Conservation (phyloP, 1,140 invertebrate genomes). For the Cepaea nemoralis region DNA sequence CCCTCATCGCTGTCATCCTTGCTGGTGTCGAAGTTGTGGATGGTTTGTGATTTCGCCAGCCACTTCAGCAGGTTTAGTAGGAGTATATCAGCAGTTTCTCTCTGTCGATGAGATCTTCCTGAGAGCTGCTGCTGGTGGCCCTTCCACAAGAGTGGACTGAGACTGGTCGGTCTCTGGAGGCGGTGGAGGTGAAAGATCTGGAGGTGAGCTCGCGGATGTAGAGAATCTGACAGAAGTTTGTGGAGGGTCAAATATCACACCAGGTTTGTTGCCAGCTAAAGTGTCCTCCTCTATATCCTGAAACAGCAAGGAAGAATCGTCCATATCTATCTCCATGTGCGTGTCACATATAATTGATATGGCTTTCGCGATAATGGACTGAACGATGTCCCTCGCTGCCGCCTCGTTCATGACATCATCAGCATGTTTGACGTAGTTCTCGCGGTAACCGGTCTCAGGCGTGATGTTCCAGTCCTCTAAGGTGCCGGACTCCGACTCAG, state of each 20-base stretch:
- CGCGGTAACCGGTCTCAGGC: not conserved
- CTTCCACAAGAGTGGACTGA: not conserved
- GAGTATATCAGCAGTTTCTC: not conserved
- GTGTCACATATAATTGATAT: not conserved
- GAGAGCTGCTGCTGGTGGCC: not conserved
- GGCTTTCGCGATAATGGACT: conserved; percentile 23
- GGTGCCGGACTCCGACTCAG: conserved; percentile 18
- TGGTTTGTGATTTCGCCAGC: not conserved
- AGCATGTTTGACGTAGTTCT: not conserved
- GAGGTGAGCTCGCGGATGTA: not conserved
- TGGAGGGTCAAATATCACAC: conserved; percentile 26
- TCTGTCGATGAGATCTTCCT: not conserved
- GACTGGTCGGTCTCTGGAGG: not conserved
- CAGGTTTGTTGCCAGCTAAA: conserved; percentile 18
- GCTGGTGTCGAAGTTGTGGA: conserved; percentile 24
- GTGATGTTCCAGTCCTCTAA: not conserved
- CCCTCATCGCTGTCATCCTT: conserved; percentile 20
- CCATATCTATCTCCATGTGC: no score
- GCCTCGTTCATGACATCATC: not conserved
- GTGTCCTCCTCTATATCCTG: conserved; percentile 41
- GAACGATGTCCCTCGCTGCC: conserved; percentile 17
- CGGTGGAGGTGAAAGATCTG: not conserved
- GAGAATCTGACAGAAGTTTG: not conserved
- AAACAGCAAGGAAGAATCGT: not conserved
- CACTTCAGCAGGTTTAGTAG: not conserved